Percentiles rank a stretch among this genome's conserved stretches.
These are phyloP conservation scores for Zoanthus sociatus DNA, from an alignment of 92 coral and sea anemone genomes.

Conservation along the genomic window DNA sequence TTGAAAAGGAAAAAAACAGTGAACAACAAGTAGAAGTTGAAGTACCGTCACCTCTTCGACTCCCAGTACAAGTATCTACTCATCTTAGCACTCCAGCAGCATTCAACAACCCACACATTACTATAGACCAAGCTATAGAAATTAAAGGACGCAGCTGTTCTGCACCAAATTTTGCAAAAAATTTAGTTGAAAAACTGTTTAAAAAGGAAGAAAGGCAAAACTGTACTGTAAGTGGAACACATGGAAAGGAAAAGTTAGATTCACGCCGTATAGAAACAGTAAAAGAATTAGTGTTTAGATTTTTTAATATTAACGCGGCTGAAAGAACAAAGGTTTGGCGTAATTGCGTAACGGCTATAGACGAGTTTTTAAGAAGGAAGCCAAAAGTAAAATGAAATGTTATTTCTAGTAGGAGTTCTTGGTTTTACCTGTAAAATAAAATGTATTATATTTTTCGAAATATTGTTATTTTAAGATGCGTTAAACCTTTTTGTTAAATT, in stretches of 20 bases:
- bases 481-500: too few species aligned
- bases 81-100: too few species aligned
- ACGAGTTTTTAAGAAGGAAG: not conserved
- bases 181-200: slow-evolving; percentile 1
- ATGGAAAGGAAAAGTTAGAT: not conserved
- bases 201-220: slow-evolving; percentile 1
- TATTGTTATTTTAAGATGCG: too few species aligned
- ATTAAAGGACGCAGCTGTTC: slow-evolving; percentile 24
- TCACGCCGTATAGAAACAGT: not conserved
- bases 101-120: not conserved
- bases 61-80: too few species aligned
- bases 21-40: too few species aligned
- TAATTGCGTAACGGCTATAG: not conserved
- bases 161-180: not conserved
- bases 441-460: too few species aligned
- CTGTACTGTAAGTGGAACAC: not conserved
- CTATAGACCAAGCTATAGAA: not conserved
- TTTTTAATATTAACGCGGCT: not conserved
- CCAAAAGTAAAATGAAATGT: slow-evolving; percentile 2
- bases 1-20: too few species aligned
- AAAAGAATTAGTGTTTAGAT: not conserved
- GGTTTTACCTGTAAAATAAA: too few species aligned
- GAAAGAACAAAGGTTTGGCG: not conserved
- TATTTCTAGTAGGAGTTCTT: too few species aligned
- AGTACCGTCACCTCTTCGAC: too few species aligned